These are phyloP conservation scores for Hystrix brachyura DNA, from an alignment of 2,113 vertebrate genomes.

Conservation along the genomic window DNA sequence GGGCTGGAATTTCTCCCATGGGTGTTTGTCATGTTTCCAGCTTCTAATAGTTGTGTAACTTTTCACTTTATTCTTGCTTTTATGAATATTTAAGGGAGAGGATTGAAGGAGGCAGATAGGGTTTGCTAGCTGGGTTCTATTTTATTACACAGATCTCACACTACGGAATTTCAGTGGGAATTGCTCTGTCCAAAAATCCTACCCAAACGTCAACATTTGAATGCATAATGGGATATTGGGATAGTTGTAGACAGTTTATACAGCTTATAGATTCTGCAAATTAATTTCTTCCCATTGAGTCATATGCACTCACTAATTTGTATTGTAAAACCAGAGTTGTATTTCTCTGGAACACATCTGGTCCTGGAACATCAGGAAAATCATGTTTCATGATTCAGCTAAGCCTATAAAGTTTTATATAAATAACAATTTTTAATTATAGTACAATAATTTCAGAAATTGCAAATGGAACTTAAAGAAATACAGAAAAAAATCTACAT, in stretches of 20 bases:
- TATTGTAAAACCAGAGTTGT: not conserved
- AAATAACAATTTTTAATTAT: not conserved
- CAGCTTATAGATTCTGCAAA: not conserved
- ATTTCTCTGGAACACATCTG: not conserved
- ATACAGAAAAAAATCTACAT: not conserved
- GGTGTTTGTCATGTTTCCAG: not conserved
- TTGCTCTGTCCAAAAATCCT: not conserved
- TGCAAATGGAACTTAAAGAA: not conserved
- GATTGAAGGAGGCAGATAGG: not conserved
- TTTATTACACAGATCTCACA: not conserved
- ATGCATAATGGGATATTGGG: not conserved
- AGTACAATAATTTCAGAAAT: slow-evolving; percentile 53
- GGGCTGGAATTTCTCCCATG: not conserved
- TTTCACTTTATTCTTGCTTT: not conserved
- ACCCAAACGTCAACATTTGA: not conserved
- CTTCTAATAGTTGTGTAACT: not conserved
- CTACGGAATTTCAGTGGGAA: not conserved
- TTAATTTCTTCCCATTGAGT: not conserved
- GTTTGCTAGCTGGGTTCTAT: not conserved
- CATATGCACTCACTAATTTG: not conserved
- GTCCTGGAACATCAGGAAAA: slow-evolving; percentile 10
- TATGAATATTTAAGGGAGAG: not conserved
- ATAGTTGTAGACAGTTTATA: not conserved
- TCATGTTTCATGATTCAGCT: not conserved
- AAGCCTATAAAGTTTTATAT: slow-evolving; percentile 18